These are phyloP conservation scores for Chlamydotis undulata DNA, from an alignment of 2,113 vertebrate species.

Conservation along the genomic window DNA sequence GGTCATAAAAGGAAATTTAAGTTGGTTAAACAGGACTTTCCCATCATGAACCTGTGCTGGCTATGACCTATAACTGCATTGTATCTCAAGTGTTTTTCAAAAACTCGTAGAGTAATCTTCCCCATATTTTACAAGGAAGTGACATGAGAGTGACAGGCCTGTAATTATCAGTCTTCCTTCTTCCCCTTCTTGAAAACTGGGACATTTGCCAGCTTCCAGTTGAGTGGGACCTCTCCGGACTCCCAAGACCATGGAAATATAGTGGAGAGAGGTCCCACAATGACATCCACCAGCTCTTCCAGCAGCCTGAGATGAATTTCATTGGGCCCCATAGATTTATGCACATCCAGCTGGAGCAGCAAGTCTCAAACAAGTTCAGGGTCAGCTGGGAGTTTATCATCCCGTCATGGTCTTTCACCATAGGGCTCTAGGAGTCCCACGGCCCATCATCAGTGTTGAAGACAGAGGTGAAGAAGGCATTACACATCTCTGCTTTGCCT, in stretches of 20 bases:
- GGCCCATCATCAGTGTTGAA: background rate
- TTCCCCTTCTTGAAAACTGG: background rate
- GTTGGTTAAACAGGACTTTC: background rate
- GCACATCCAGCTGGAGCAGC: background rate
- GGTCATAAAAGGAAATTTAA: background rate
- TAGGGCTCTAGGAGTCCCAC: background rate
- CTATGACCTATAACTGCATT: background rate
- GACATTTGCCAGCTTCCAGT: background rate
- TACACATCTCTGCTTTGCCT: background rate
- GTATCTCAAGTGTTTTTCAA: background rate
- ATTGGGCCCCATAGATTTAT: too few relatives aligned
- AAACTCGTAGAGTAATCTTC: background rate
- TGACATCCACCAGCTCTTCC: background rate
- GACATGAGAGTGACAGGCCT: background rate
- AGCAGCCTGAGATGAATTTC: background rate
- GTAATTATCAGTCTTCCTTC: background rate
- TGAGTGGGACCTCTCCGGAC: background rate
- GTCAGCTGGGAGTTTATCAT: background rate
- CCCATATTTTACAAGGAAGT: background rate
- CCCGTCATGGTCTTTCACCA: background rate
- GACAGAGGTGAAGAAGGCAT: background rate
- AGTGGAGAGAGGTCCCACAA: background rate
- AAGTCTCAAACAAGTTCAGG: background rate
- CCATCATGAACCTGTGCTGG: accelerated
- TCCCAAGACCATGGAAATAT: background rate